phyloP scores from a whole-genome alignment of 2,888 invertebrate genomes.

The Pseudococcus jackbeardsleyi region DNA sequence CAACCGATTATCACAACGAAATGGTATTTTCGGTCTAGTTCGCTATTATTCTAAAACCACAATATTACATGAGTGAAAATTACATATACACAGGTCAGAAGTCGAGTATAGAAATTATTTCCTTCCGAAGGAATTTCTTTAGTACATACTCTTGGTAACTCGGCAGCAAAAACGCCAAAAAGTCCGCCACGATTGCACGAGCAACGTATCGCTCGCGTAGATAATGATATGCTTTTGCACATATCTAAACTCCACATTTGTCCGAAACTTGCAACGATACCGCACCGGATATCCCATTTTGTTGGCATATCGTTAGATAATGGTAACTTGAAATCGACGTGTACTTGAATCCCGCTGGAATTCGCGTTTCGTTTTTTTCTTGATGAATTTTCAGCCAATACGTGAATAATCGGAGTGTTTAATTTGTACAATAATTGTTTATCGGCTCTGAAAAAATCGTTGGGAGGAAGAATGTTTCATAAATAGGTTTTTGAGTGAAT shows the following conservation, averaged over 20 bases:
- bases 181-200: constrained; percentile 75
- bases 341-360: constrained; percentile 46
- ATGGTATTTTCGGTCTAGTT: constrained; percentile 62
- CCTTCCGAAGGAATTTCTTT: background rate
- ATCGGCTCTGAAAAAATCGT: constrained; percentile 73
- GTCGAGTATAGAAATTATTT: background rate
- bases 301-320: background rate
- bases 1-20: constrained; percentile 73
- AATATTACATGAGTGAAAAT: background rate
- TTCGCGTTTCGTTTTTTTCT: constrained; percentile 48
- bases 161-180: constrained; percentile 70
- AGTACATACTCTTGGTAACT: constrained; percentile 63
- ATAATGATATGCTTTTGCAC: constrained; percentile 70
- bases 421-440: constrained; percentile 78
- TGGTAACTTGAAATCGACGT: constrained; percentile 66
- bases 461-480: constrained; percentile 64
- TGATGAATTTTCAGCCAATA: constrained; percentile 58
- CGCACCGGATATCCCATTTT: constrained; percentile 67
- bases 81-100: background rate
- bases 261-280: constrained; percentile 69
- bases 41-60: constrained; percentile 51
- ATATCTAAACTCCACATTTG: constrained; percentile 76
- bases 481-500: no score
- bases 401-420: constrained; percentile 74
- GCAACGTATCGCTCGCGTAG: constrained; percentile 61